Evolutionary conservation across 1,140 invertebrate species (phyloP).

Genomic region (Battus philenor): DNA sequence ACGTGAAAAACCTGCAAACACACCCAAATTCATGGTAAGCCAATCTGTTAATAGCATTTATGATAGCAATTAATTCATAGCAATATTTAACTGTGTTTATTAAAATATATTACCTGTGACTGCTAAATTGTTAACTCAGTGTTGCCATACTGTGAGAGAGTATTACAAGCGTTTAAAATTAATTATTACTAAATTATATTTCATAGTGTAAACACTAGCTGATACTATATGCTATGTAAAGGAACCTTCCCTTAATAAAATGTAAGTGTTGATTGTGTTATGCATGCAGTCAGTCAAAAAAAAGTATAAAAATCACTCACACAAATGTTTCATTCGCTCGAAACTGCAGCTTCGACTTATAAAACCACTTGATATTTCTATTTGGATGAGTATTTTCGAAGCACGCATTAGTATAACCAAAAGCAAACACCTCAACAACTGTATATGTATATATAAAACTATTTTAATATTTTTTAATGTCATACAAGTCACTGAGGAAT

Average conservation of each 20-base stretch:
- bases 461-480: no score
- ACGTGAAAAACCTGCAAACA: slow-evolving; percentile 2
- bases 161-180: no score
- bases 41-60: slow-evolving; percentile 17
- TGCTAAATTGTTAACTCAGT: no score
- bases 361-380: slow-evolving; percentile 7
- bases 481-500: slow-evolving; percentile 19
- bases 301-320: slow-evolving; percentile 2
- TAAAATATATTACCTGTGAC: no score
- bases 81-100: no score
- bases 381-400: slow-evolving; percentile 16
- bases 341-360: slow-evolving; percentile 3
- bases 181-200: no score
- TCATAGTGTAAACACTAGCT: no score
- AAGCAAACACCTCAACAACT: slow-evolving; percentile 19
- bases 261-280: neutral
- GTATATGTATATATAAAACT: no score
- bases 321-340: neutral
- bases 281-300: slow-evolving; percentile 4
- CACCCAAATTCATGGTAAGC: neutral
- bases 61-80: no score
- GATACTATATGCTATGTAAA: no score
- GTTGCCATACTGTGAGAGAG: no score
- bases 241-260: no score
- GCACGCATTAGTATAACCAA: slow-evolving; percentile 25